A percentile compares a stretch with the other conserved stretches of the same genome.
phyloP scores from a whole-genome alignment of 2,113 vertebrate species.

The Elanoides forficatus region DNA sequence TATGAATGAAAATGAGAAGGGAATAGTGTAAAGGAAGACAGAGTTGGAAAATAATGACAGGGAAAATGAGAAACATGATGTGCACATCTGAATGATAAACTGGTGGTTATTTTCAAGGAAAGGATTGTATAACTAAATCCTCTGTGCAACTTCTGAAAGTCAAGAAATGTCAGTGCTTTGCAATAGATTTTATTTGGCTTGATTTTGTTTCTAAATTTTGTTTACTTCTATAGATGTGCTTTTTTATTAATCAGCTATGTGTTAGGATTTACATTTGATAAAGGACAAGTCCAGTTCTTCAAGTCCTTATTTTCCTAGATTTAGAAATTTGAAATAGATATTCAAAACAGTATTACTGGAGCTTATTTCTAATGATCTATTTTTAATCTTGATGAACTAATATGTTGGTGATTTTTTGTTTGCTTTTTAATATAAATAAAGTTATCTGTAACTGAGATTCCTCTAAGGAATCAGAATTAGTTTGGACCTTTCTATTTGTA shows the following conservation, averaged over 20 bases:
- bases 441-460: neutral
- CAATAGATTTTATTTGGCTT: neutral
- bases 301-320: neutral
- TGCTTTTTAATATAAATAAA: neutral
- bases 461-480: neutral
- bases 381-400: neutral
- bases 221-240: neutral
- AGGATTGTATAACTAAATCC: neutral
- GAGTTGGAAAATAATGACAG: neutral
- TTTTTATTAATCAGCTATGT: neutral
- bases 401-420: rapidly evolving
- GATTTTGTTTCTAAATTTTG: neutral
- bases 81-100: neutral
- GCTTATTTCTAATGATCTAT: rapidly evolving
- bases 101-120: neutral
- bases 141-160: neutral
- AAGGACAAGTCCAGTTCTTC: neutral
- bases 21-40: neutral
- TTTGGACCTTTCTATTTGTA: neutral
- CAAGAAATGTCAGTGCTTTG: neutral
- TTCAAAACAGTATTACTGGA: neutral
- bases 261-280: neutral
- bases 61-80: neutral
- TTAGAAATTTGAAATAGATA: neutral
- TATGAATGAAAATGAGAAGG: neutral